Conservation (phyloP, 2,797 vertebrate genomes). For the Amphiprion clarkii region DNA sequence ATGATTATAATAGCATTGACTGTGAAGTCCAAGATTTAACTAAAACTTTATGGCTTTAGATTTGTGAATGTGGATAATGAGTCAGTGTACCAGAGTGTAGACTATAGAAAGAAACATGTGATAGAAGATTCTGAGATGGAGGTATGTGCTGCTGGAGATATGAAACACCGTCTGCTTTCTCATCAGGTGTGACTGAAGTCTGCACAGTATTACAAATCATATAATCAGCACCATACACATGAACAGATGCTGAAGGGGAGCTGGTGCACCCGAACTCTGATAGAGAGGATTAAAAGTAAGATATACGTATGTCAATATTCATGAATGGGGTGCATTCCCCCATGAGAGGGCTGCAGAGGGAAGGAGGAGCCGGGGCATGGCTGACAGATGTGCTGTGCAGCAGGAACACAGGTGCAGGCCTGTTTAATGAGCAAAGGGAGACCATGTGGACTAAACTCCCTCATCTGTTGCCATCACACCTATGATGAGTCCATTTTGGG, state of each 20-base stretch:
- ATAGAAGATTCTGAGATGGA: background rate
- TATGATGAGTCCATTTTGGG: conserved; percentile 83
- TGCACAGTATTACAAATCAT: conserved; percentile 8
- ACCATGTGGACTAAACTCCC: conserved; percentile 81
- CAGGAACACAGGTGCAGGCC: conserved; percentile 81
- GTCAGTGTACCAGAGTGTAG: background rate
- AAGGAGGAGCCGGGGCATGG: conserved; percentile 57
- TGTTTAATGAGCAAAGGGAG: conserved; percentile 81
- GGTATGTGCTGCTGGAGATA: conserved; percentile 3
- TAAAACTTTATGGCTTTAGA: background rate
- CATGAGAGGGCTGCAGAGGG: conserved; percentile 45
- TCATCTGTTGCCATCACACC: conserved; percentile 83
- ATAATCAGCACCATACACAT: conserved; percentile 25
- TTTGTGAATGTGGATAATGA: too few relatives aligned
- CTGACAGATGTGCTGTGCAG: conserved; percentile 82
- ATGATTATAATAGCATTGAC: conserved; percentile 15
- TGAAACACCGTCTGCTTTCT: background rate
- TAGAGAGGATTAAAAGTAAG: conserved; percentile 47
- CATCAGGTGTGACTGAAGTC: background rate
- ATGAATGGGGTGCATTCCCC: conserved; percentile 54
- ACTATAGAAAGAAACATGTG: background rate
- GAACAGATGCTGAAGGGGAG: conserved; percentile 23
- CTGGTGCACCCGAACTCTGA: conserved; percentile 3
- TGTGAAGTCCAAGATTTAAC: background rate
- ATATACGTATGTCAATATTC: conserved; percentile 50